These are phyloP conservation scores for Setipinna tenuifilis DNA, from an alignment of 2,797 vertebrate species.

Conservation along the genomic window DNA sequence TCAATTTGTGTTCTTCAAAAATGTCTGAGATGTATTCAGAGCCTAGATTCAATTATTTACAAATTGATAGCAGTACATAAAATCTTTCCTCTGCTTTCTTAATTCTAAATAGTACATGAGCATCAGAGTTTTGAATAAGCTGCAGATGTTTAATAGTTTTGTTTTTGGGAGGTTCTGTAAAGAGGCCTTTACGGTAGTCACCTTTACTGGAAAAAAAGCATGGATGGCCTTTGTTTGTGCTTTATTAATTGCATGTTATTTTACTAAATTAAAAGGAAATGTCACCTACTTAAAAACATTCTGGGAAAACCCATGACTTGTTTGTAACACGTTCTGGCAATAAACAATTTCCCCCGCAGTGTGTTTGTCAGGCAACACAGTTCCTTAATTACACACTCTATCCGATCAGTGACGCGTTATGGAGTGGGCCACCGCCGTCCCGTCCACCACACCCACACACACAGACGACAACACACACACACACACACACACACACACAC, in stretches of 20 bases:
- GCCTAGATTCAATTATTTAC: no score
- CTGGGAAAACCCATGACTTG: not conserved
- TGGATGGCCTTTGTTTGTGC: not conserved
- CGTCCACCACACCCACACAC: constrained; percentile 43
- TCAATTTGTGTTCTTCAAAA: no score
- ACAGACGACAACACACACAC: constrained; percentile 40
- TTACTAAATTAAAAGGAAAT: not conserved
- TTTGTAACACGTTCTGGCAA: constrained; percentile 59
- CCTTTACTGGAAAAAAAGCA: no score
- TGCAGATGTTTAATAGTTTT: no score
- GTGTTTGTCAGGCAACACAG: constrained; percentile 50
- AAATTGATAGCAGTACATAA: no score
- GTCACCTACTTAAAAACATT: not conserved
- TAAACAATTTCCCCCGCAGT: constrained; percentile 62
- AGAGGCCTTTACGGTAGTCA: no score
- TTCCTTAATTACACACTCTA: constrained; percentile 52
- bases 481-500: no score
- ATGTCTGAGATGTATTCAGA: no score
- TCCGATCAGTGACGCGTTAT: constrained; percentile 48
- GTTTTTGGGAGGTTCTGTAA: no score
- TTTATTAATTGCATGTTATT: not conserved
- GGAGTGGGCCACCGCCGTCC: constrained; percentile 42
- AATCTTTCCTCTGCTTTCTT: no score
- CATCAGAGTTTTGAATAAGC: no score
- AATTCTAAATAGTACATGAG: no score